Conservation (phyloP, 1,140 invertebrate species). For the Drosophila pectinifera region DNA sequence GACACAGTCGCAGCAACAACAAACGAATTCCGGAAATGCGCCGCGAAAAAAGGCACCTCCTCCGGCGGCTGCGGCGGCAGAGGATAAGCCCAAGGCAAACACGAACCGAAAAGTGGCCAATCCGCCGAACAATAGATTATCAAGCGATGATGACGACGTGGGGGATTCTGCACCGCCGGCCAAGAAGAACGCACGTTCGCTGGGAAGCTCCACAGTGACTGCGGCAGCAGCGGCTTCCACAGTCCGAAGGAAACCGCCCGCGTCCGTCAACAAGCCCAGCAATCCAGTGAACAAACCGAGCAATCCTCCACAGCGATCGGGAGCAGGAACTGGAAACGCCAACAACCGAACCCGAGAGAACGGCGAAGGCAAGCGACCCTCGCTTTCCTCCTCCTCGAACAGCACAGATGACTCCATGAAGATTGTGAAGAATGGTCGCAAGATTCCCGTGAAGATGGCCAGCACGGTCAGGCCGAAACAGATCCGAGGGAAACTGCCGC, state of each 20-base stretch:
- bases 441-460: conserved; percentile 77
- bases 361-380: conserved; percentile 58
- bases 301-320: conserved; percentile 15
- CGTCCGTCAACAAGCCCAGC: conserved; percentile 13
- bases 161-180: conserved; percentile 76
- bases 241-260: conserved; percentile 66
- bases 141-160: conserved; percentile 67
- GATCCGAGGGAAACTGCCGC: conserved; percentile 64
- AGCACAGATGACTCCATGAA: conserved; percentile 66
- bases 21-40: conserved; percentile 10
- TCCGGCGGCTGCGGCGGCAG: conserved; percentile 6
- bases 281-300: conserved; percentile 17
- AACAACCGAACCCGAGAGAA: conserved; percentile 80
- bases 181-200: conserved; percentile 58
- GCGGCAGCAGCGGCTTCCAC: conserved; percentile 38
- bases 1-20: conserved; percentile 37
- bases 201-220: conserved; percentile 36
- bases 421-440: conserved; percentile 65
- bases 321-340: background rate
- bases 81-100: conserved; percentile 50
- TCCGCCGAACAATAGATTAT: conserved; percentile 65
- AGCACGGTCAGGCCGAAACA: conserved; percentile 83
- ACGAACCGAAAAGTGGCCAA: conserved; percentile 28
- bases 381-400: conserved; percentile 83
- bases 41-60: conserved; percentile 15